These are phyloP conservation scores for Nothoprocta pentlandii DNA, from an alignment of 2,113 vertebrate species.

Conservation along the genomic window DNA sequence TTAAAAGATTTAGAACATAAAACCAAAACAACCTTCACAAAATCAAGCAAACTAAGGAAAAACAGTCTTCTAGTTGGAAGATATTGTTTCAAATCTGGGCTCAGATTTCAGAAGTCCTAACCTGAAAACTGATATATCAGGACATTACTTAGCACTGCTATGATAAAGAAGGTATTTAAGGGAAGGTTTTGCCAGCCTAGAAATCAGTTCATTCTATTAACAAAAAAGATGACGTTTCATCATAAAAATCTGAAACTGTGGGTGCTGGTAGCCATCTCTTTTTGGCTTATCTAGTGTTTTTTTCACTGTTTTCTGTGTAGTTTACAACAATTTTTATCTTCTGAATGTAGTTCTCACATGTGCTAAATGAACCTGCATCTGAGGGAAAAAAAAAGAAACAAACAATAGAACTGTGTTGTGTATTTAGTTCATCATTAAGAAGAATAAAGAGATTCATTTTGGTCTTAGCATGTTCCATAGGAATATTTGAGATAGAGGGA, in stretches of 20 bases:
- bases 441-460: not conserved
- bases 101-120: not conserved
- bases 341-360: not conserved
- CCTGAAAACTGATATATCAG: not conserved
- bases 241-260: not conserved
- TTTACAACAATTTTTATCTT: not conserved
- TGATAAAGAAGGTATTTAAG: not conserved
- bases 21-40: not conserved
- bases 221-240: not conserved
- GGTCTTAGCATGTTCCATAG: fast-evolving
- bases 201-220: not conserved
- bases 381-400: not conserved
- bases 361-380: not conserved
- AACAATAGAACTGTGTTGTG: not conserved
- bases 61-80: not conserved
- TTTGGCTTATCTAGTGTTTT: not conserved
- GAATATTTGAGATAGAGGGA: not conserved
- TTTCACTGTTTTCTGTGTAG: not conserved
- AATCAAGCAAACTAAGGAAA: not conserved
- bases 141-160: not conserved
- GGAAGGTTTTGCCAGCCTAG: not conserved
- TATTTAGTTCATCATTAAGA: not conserved
- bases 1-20: not conserved
- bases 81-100: not conserved
- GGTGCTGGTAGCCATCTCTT: not conserved